These are phyloP conservation scores for Amphiura filiformis DNA, from an alignment of 35 echinoderm and acorn worm species.

Conservation along the genomic window DNA sequence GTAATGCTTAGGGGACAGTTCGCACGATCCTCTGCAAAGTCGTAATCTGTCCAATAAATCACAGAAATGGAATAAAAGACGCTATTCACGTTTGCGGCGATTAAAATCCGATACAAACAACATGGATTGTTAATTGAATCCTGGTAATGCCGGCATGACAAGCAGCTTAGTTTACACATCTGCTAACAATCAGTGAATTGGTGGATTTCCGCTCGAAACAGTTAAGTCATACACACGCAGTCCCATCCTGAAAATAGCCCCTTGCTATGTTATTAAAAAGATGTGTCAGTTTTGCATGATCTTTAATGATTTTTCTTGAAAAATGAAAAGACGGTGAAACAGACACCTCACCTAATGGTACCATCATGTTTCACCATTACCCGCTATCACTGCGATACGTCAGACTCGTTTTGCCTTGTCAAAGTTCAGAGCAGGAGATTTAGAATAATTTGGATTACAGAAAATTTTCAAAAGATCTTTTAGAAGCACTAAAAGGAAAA, in stretches of 20 bases:
- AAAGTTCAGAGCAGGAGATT: no score
- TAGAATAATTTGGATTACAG: no score
- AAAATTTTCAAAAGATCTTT: no score
- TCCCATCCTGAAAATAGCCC: not conserved
- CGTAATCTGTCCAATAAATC: not conserved
- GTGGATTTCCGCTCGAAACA: not conserved
- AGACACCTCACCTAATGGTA: no score
- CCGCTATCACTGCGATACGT: no score
- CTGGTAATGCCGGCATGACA: not conserved
- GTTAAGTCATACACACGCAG: not conserved
- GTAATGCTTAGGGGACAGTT: no score
- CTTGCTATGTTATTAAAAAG: not conserved
- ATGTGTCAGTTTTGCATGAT: no score
- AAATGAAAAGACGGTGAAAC: no score
- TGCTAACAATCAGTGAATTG: not conserved
- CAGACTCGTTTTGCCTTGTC: no score
- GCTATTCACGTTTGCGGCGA: not conserved
- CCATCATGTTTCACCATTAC: no score
- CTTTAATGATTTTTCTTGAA: no score
- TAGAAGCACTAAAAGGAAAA: no score
- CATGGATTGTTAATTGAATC: not conserved
- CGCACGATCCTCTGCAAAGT: not conserved
- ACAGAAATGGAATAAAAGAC: not conserved
- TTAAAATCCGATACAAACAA: not conserved
- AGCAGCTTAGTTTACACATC: not conserved